Conservation (phyloP, 2,888 invertebrate genomes). For the Heliconius erato region DNA sequence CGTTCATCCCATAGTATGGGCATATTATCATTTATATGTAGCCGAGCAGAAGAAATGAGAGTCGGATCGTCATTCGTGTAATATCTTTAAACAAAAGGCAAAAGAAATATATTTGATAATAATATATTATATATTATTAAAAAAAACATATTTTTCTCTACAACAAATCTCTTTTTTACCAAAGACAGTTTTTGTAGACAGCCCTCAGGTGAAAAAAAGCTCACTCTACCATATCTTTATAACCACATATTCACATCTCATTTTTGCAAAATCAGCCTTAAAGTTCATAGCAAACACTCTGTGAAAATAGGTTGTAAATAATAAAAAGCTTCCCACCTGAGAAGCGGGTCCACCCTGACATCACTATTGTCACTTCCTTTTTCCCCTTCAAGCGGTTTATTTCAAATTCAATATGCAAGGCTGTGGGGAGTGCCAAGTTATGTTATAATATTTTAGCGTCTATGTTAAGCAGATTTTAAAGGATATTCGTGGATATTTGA, state of each 20-base stretch:
- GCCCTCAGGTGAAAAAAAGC: not conserved
- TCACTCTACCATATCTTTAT: not conserved
- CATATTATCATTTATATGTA: too few species aligned
- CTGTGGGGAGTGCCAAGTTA: conserved; percentile 64
- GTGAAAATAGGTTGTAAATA: conserved; percentile 85
- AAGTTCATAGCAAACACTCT: conserved; percentile 83
- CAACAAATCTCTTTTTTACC: not conserved
- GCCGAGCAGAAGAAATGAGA: too few species aligned
- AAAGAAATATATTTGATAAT: too few species aligned
- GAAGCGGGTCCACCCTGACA: conserved; percentile 71
- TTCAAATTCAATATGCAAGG: conserved; percentile 84
- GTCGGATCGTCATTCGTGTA: too few species aligned
- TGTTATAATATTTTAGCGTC: conserved; percentile 75
- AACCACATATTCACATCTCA: conserved; percentile 77
- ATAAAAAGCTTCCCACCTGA: conserved; percentile 74
- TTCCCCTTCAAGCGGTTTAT: conserved; percentile 77
- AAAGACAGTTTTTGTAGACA: not conserved
- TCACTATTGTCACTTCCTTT: conserved; percentile 71
- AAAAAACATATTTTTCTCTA: not conserved
- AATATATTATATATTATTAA: too few species aligned
- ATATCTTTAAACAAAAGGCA: too few species aligned
- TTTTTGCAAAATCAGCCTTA: conserved; percentile 83
- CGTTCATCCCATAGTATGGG: too few species aligned
- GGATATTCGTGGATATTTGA: not conserved
- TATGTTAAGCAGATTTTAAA: conserved; percentile 58